phyloP scores from a whole-genome alignment of 2,113 vertebrate species.

The Dascyllus trimaculatus region DNA sequence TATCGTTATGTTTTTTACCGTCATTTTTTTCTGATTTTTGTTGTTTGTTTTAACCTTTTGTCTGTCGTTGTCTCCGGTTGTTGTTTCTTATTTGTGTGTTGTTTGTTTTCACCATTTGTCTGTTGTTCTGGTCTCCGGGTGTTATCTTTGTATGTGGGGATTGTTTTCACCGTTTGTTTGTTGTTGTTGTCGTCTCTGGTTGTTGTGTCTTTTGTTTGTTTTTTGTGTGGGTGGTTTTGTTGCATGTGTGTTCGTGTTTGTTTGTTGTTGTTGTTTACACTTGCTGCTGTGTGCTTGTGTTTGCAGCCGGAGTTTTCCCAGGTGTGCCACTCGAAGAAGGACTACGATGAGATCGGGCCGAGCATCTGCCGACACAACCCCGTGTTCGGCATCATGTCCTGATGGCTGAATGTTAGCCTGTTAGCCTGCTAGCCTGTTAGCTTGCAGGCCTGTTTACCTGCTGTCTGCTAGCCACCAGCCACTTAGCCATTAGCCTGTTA shows the following conservation, averaged over 20 bases:
- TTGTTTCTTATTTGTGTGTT: too few relatives aligned
- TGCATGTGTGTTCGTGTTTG: not conserved
- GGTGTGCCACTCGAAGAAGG: constrained; percentile 94
- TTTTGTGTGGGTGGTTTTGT: too few relatives aligned
- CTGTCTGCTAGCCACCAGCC: not conserved
- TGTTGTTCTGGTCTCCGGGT: not conserved
- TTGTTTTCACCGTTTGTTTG: not conserved
- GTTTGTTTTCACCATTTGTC: not conserved
- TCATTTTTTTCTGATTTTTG: too few relatives aligned
- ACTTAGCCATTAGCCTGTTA: constrained; percentile 1
- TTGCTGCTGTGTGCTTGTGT: constrained; percentile 14
- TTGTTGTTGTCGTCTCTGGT: not conserved
- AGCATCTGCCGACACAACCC: constrained; percentile 95
- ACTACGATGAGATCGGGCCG: constrained; percentile 92
- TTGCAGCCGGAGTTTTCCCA: constrained; percentile 91
- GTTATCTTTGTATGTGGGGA: not conserved
- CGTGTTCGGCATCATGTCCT: constrained; percentile 94
- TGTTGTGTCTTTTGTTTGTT: not conserved
- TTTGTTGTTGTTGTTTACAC: not conserved
- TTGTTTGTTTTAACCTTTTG: too few relatives aligned
- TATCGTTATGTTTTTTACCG: too few relatives aligned
- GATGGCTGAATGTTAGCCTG: constrained; percentile 45
- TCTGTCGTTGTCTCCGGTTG: too few relatives aligned
- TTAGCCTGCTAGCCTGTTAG: constrained; percentile 9
- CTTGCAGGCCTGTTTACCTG: not conserved